These are phyloP conservation scores for Enteromius unitaeniatus DNA, from an alignment of 2,797 vertebrate genomes.

Conservation along the genomic window DNA sequence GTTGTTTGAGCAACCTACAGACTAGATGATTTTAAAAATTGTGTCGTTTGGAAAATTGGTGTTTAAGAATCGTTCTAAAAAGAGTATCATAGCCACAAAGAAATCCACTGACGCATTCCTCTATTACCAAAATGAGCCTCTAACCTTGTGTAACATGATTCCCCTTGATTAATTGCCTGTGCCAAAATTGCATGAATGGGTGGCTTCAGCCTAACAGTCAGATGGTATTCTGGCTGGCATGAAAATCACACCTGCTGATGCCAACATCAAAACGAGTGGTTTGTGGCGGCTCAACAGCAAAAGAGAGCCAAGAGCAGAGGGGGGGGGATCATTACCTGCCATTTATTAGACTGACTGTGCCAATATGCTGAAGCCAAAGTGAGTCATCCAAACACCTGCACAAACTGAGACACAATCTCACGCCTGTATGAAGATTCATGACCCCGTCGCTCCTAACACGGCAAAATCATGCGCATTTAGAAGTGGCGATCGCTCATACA, in stretches of 20 bases:
- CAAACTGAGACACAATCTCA: not conserved
- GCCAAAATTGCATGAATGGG: conserved; percentile 33
- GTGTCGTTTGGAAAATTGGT: too few relatives aligned
- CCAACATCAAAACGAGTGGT: conserved; percentile 32
- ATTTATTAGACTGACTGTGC: conserved; percentile 37
- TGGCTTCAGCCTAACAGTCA: conserved; percentile 13
- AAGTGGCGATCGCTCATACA: not conserved
- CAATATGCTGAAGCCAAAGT: conserved; percentile 6
- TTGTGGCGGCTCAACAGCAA: conserved; percentile 20
- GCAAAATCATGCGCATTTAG: not conserved
- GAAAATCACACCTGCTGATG: conserved; percentile 24
- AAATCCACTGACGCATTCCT: not conserved
- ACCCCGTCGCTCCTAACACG: not conserved
- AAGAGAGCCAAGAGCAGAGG: conserved; percentile 21
- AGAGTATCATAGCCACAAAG: not conserved
- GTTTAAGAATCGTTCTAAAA: not conserved
- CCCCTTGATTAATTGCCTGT: conserved; percentile 26
- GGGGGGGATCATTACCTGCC: conserved; percentile 39
- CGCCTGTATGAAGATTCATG: conserved; percentile 5
- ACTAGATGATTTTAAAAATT: not conserved
- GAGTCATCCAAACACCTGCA: conserved; percentile 42
- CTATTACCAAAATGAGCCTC: not conserved
- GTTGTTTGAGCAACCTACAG: not conserved
- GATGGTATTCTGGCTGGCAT: conserved; percentile 41
- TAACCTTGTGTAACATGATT: not conserved